Conservation (phyloP, 1,140 invertebrate genomes). For the Rhynchophorus ferrugineus region DNA sequence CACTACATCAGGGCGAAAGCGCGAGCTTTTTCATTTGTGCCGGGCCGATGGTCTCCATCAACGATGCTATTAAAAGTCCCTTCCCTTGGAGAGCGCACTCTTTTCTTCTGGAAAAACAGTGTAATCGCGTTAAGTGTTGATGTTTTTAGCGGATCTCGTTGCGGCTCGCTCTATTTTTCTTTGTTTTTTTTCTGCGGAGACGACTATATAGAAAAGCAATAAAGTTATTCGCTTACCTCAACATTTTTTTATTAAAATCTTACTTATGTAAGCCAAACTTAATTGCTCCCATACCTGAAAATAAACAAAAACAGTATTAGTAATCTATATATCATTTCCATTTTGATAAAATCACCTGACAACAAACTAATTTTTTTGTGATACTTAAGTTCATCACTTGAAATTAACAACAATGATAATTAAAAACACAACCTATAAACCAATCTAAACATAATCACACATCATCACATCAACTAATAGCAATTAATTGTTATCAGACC, state of each 20-base stretch:
- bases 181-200: background rate
- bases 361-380: background rate
- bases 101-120: background rate
- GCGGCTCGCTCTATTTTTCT: background rate
- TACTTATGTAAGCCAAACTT: too few relatives aligned
- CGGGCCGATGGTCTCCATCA: slow-evolving; percentile 14
- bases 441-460: too few relatives aligned
- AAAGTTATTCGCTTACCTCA: background rate
- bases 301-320: background rate
- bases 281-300: background rate
- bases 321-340: background rate
- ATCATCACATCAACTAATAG: too few relatives aligned
- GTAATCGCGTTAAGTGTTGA: background rate
- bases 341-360: too few relatives aligned
- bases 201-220: background rate
- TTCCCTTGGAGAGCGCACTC: background rate
- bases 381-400: background rate
- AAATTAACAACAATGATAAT: too few relatives aligned
- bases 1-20: slow-evolving; percentile 13
- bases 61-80: slow-evolving; percentile 10
- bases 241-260: too few relatives aligned
- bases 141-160: background rate
- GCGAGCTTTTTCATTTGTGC: slow-evolving; percentile 18
- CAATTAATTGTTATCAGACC: too few relatives aligned
- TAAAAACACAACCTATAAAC: too few relatives aligned